Percentiles rank a stretch among this genome's conserved stretches.
These are phyloP conservation scores for Cathartes aura DNA, from an alignment of 2,113 vertebrate species.

Conservation along the genomic window DNA sequence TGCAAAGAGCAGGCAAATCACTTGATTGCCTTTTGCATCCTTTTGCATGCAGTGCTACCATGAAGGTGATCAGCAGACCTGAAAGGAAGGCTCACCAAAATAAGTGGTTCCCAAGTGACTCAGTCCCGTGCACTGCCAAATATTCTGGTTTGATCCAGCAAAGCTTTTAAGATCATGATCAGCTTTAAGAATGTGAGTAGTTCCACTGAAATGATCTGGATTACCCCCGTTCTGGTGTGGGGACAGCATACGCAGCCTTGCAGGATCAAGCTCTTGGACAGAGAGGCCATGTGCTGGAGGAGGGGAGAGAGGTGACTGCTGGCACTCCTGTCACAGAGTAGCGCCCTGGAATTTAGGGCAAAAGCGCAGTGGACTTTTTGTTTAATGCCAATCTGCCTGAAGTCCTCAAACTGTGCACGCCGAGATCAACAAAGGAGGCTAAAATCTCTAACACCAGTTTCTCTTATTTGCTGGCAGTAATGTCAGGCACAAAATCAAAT, in stretches of 20 bases:
- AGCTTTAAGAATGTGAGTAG: background rate
- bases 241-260: background rate
- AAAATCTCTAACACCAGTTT: background rate
- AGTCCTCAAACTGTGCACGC: background rate
- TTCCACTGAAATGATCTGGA: background rate
- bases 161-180: conserved; percentile 32
- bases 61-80: background rate
- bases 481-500: conserved; percentile 15
- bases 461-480: background rate
- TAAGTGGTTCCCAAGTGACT: background rate
- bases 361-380: background rate
- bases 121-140: background rate
- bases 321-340: background rate
- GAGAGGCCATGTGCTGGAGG: background rate
- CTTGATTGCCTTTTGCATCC: no score
- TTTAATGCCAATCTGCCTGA: background rate
- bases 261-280: background rate
- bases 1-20: background rate
- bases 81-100: background rate
- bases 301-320: background rate
- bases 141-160: conserved; percentile 23
- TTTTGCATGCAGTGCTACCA: fast-evolving
- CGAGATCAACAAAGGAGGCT: background rate
- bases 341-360: background rate
- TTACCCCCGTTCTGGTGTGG: background rate